A percentile compares a stretch with the other conserved stretches of the same genome.
Evolutionary conservation across 2,797 vertebrate species (phyloP).

Genomic region (Neomorphus geoffroyi): DNA sequence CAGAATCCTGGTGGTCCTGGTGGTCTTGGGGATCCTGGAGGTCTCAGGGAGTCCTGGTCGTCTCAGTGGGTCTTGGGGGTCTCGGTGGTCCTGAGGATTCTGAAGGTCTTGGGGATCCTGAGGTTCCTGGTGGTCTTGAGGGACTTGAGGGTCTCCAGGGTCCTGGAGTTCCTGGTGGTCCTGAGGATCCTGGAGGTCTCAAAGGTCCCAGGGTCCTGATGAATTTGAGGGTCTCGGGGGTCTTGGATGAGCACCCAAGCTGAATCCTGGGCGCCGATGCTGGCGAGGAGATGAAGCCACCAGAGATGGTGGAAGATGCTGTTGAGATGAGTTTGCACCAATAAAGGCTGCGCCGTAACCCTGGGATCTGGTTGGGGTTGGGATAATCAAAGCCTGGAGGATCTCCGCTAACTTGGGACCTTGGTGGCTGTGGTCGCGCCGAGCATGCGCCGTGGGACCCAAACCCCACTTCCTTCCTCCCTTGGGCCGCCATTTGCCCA

Average conservation of each 20-base stretch:
- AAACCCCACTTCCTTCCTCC: neutral
- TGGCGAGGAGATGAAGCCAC: neutral
- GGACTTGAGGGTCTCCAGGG: too few relatives aligned
- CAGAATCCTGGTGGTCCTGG: too few relatives aligned
- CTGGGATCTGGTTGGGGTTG: neutral
- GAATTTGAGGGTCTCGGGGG: too few relatives aligned
- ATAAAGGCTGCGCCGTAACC: neutral
- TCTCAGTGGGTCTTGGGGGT: too few relatives aligned
- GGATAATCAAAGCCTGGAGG: rapidly evolving
- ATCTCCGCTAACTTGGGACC: rapidly evolving
- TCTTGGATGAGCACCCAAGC: rapidly evolving
- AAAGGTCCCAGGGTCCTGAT: too few relatives aligned
- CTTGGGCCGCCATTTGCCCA: neutral
- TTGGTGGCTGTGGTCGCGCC: rapidly evolving
- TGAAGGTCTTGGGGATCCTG: too few relatives aligned
- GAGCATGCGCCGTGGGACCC: neutral
- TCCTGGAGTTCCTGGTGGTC: too few relatives aligned
- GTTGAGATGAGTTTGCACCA: neutral
- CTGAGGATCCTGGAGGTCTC: too few relatives aligned
- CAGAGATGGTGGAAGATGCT: neutral
- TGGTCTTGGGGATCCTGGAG: too few relatives aligned
- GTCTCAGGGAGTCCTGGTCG: too few relatives aligned
- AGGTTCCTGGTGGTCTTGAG: too few relatives aligned
- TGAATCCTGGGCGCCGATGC: neutral
- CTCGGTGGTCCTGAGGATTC: too few relatives aligned